A percentile compares a stretch with the other conserved stretches of the same genome.
Conservation (phyloP, 2,113 vertebrate genomes). For the Chloropsis hardwickii region DNA sequence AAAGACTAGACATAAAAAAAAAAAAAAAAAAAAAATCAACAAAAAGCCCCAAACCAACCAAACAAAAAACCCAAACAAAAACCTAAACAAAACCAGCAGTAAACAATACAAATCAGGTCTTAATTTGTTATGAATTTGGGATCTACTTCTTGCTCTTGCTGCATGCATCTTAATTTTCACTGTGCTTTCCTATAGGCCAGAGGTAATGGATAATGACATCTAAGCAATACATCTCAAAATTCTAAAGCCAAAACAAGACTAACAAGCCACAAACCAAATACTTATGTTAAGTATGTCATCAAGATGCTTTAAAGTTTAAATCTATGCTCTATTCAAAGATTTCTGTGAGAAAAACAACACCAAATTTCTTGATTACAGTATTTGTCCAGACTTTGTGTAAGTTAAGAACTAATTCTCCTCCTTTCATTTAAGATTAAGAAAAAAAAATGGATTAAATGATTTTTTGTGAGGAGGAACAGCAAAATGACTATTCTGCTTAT, state of each 20-base stretch:
- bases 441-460: neutral
- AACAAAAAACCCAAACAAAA: neutral
- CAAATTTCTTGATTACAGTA: neutral
- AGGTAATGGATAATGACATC: neutral
- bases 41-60: neutral
- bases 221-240: neutral
- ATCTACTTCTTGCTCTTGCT: neutral
- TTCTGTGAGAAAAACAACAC: neutral
- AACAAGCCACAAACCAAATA: neutral
- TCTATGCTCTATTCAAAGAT: neutral
- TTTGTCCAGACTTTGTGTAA: neutral
- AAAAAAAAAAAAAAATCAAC: neutral
- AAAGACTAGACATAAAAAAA: neutral
- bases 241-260: neutral
- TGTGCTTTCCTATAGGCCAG: neutral
- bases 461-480: neutral
- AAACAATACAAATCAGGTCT: neutral
- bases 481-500: neutral
- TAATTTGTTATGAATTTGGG: neutral
- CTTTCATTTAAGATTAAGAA: neutral
- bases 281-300: neutral
- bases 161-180: neutral
- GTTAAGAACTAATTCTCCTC: neutral
- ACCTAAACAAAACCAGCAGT: neutral
- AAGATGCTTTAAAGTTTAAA: constrained; percentile 9